Conservation (phyloP, 2,797 vertebrate genomes). For the Perodicticus potto region DNA sequence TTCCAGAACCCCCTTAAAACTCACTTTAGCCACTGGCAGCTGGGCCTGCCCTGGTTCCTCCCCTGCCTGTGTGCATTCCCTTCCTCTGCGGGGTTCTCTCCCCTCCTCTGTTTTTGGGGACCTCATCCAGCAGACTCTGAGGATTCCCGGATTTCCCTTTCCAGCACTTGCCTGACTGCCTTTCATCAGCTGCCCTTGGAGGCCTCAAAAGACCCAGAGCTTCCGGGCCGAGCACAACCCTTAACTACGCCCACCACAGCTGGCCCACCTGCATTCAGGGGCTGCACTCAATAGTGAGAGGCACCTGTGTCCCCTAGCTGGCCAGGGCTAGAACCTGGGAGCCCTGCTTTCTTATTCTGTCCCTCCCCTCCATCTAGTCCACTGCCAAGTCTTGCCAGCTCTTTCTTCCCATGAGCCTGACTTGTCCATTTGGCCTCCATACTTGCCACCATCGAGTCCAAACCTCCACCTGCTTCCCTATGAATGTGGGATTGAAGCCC, state of each 20-base stretch:
- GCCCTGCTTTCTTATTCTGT: not conserved
- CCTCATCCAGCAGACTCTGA: not conserved
- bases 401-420: not conserved
- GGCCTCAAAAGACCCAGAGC: accelerated
- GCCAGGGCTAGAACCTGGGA: not conserved
- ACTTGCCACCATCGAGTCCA: accelerated
- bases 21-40: accelerated
- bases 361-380: too few relatives aligned
- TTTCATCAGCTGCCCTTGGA: not conserved
- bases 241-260: accelerated
- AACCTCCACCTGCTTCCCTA: not conserved
- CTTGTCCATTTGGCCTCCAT: accelerated
- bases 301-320: not conserved
- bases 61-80: accelerated
- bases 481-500: accelerated
- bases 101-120: too few relatives aligned
- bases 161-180: not conserved
- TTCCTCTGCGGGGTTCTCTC: not conserved
- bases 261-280: not conserved
- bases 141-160: not conserved
- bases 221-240: accelerated
- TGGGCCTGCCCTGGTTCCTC: accelerated
- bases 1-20: accelerated
- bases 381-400: accelerated
- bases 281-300: not conserved